Percentiles rank a stretch among this genome's conserved stretches.
Evolutionary conservation across 2,797 vertebrate genomes (phyloP).

Genomic region (Eutrigla gurnardus): DNA sequence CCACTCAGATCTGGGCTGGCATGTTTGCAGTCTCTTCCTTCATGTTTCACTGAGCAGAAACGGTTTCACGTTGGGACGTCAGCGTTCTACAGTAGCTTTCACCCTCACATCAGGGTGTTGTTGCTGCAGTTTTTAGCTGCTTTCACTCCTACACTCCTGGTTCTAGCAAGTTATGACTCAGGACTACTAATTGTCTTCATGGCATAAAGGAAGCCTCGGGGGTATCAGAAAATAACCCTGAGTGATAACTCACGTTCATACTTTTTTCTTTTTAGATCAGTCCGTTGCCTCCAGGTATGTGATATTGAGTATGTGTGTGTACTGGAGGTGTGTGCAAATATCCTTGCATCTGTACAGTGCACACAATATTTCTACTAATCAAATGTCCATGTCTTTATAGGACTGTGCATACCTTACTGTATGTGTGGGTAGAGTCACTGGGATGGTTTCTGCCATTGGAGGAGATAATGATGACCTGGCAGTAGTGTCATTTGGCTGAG

Average conservation of each 20-base stretch:
- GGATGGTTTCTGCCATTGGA: constrained; percentile 33
- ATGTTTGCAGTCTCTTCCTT: constrained; percentile 34
- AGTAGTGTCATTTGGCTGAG: constrained; percentile 58
- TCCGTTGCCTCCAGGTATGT: constrained; percentile 40
- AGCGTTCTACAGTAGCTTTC: constrained; percentile 67
- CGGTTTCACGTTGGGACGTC: constrained; percentile 50
- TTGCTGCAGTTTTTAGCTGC: constrained; percentile 76
- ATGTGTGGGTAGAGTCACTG: constrained; percentile 12
- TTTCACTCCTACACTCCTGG: constrained; percentile 74
- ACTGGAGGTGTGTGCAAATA: constrained; percentile 3
- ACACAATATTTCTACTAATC: background rate
- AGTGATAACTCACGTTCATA: constrained; percentile 64
- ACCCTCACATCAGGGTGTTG: constrained; percentile 72
- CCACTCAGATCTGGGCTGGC: constrained; percentile 12
- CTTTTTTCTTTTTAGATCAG: constrained; percentile 40
- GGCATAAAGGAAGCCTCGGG: constrained; percentile 61
- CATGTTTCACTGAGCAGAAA: constrained; percentile 41
- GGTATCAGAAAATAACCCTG: constrained; percentile 71
- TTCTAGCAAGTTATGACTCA: constrained; percentile 75
- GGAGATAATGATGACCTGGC: constrained; percentile 54
- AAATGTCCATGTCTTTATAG: background rate
- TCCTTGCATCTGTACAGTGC: background rate
- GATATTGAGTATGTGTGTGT: constrained; percentile 23
- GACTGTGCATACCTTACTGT: background rate
- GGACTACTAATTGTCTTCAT: constrained; percentile 77